A percentile compares a stretch with the other conserved stretches of the same genome.
Conservation (phyloP, 2,797 vertebrate genomes). For the Phrynocephalus forsythii region DNA sequence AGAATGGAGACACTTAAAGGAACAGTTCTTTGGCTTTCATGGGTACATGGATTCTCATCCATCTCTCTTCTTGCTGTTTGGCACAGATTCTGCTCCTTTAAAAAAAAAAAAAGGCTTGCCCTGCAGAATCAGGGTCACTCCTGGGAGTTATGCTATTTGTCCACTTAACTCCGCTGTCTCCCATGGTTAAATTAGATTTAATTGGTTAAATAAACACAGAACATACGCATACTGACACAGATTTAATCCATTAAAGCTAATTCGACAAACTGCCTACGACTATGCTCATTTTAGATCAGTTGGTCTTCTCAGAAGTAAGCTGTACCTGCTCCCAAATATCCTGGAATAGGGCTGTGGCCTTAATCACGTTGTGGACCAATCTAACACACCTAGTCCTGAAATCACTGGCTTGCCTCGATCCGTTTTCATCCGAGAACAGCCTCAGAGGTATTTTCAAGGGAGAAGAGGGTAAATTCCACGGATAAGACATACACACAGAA, state of each 20-base stretch:
- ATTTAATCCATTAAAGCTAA: background rate
- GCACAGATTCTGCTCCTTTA: background rate
- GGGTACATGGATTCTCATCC: background rate
- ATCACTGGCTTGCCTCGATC: background rate
- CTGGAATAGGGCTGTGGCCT: background rate
- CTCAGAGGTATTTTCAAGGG: background rate
- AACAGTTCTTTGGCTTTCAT: too few species aligned
- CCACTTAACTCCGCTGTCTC: too few species aligned
- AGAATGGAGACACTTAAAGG: background rate
- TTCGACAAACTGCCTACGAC: background rate
- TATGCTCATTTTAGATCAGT: too few species aligned
- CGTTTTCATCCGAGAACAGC: background rate
- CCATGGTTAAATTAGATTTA: background rate
- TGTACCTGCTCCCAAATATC: background rate
- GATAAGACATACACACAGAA: background rate
- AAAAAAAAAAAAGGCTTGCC: too few species aligned
- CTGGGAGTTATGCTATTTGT: too few species aligned
- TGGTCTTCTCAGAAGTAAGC: background rate
- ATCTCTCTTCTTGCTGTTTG: background rate
- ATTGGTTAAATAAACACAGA: background rate
- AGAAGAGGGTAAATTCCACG: background rate
- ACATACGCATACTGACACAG: background rate
- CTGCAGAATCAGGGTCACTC: too few species aligned
- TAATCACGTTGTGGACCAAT: background rate
- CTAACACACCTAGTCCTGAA: background rate